Conservation (phyloP, 1,140 invertebrate genomes). For the Anthonomus grandis region DNA sequence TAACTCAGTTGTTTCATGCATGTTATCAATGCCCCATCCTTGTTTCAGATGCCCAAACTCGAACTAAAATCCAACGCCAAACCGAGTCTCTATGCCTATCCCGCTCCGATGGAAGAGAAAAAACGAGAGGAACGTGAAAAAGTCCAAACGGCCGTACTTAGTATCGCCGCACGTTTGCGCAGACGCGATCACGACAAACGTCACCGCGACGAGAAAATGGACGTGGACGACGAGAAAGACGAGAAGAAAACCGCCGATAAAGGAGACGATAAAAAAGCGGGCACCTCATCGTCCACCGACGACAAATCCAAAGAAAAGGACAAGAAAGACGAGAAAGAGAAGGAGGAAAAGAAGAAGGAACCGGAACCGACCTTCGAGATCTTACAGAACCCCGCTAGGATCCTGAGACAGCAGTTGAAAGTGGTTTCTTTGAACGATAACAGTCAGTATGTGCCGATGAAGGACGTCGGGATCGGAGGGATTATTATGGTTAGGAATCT, state of each 20-base stretch:
- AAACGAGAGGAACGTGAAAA: slow-evolving; percentile 95
- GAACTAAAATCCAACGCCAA: slow-evolving; percentile 91
- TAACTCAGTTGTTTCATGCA: background rate
- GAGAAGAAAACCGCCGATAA: slow-evolving; percentile 33
- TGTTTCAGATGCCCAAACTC: slow-evolving; percentile 84
- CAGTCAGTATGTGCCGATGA: slow-evolving; percentile 78
- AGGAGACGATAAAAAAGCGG: slow-evolving; percentile 45
- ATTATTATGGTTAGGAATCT: slow-evolving; percentile 91
- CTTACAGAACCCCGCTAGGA: slow-evolving; percentile 88
- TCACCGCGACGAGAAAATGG: slow-evolving; percentile 55
- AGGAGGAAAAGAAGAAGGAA: slow-evolving; percentile 72
- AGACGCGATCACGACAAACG: slow-evolving; percentile 68
- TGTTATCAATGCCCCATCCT: no score
- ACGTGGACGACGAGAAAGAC: slow-evolving; percentile 45
- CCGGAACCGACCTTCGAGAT: slow-evolving; percentile 89
- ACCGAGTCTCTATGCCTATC: slow-evolving; percentile 94
- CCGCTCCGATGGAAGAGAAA: slow-evolving; percentile 94
- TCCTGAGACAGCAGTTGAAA: slow-evolving; percentile 91
- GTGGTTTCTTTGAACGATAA: slow-evolving; percentile 78
- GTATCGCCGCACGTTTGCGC: slow-evolving; percentile 89
- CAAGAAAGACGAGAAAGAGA: slow-evolving; percentile 50
- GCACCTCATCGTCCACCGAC: slow-evolving; percentile 42
- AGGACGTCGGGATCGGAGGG: slow-evolving; percentile 91
- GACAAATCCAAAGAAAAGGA: slow-evolving; percentile 48
- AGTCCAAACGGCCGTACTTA: slow-evolving; percentile 84